phyloP scores from a whole-genome alignment of 2,888 invertebrate genomes.

The Pelosia muscerda region DNA sequence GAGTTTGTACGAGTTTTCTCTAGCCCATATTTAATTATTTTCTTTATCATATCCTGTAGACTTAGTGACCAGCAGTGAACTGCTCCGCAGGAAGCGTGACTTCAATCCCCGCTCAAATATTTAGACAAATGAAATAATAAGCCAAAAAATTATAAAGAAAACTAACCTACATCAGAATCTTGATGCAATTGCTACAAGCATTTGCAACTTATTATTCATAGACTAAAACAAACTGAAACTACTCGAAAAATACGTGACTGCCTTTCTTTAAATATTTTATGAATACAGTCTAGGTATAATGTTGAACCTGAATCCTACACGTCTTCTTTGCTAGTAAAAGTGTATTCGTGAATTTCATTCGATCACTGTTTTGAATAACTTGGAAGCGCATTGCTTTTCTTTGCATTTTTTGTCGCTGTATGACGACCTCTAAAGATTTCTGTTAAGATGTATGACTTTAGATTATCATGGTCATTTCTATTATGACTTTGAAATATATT shows the following conservation, averaged over 20 bases:
- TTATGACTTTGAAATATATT: background rate
- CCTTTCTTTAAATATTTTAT: conserved; percentile 77
- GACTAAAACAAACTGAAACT: conserved; percentile 76
- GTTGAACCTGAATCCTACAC: conserved; percentile 50
- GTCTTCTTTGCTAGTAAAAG: conserved; percentile 34
- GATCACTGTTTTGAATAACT: background rate
- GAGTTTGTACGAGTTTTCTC: too few species aligned
- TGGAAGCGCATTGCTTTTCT: background rate
- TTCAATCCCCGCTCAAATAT: too few species aligned
- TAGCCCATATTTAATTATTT: too few species aligned
- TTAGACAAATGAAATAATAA: too few species aligned
- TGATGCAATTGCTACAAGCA: conserved; percentile 73
- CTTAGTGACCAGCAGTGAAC: too few species aligned
- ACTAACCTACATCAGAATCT: conserved; percentile 57
- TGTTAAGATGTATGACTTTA: too few species aligned
- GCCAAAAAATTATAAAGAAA: conserved; percentile 47
- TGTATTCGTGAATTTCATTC: conserved; percentile 12
- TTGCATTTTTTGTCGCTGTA: background rate
- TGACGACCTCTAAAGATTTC: background rate
- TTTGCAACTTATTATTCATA: conserved; percentile 80
- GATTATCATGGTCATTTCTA: too few species aligned
- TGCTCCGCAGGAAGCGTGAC: too few species aligned
- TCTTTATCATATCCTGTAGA: too few species aligned
- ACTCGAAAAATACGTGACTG: conserved; percentile 83
- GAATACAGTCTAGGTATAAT: conserved; percentile 60